A percentile compares a stretch with the other conserved stretches of the same genome.
Conservation (phyloP, 2,113 vertebrate species). For the Harpagus bidentatus region DNA sequence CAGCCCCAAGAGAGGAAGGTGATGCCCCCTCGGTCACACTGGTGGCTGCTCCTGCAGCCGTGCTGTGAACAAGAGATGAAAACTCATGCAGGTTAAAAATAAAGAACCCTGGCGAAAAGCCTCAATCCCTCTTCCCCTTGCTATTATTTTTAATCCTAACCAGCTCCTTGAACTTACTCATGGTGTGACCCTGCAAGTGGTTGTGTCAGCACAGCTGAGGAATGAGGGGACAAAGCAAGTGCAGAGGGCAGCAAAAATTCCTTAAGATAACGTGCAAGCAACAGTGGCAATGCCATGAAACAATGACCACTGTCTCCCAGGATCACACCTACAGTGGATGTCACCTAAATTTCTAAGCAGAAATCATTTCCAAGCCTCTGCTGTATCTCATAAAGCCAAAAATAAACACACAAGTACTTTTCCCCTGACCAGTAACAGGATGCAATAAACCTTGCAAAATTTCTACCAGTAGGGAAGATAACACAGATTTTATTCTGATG, state of each 20-base stretch:
- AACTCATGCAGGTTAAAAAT: background rate
- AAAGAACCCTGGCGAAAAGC: background rate
- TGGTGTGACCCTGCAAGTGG: background rate
- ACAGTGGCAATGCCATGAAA: background rate
- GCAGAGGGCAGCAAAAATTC: background rate
- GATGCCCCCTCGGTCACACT: background rate
- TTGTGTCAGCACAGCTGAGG: background rate
- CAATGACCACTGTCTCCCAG: background rate
- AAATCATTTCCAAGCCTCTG: background rate
- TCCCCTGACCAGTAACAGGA: background rate
- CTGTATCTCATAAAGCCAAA: background rate
- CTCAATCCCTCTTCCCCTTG: background rate
- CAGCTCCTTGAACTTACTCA: background rate
- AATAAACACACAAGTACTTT: background rate
- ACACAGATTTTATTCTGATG: background rate
- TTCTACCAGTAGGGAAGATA: background rate
- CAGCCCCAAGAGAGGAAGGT: background rate
- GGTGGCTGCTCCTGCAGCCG: background rate
- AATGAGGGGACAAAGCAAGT: background rate
- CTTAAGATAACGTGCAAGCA: background rate
- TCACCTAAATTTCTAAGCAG: background rate
- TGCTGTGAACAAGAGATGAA: background rate
- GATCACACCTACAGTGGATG: background rate
- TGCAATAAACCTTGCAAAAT: background rate
- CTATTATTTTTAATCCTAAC: background rate